Evolutionary conservation across 2,888 invertebrate species (phyloP), one percentile per base, ranked within the genome.

Genomic region (Erebia aethiops): DNA sequence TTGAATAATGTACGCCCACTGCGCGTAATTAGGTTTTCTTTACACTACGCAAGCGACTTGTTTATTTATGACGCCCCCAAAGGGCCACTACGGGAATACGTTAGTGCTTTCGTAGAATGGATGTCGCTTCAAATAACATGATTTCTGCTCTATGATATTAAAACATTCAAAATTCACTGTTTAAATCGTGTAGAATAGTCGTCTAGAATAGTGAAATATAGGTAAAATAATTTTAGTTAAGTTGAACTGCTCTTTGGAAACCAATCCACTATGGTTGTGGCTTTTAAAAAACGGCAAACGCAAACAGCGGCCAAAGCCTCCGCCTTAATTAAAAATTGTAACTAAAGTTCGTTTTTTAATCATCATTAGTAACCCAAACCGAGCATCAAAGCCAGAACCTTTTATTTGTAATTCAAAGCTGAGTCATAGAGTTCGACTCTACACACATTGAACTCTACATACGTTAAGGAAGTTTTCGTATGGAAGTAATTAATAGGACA

Each of bases 1-100:
- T 76, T 82, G 79, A 86, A 85, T 89, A 86, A 87, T 87, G 84
- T 70, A 85, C 79, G 80, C 78, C 77, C 76, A 76, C 75, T 72
- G 77, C 80, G 76, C 81, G 67, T 67, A 87, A 85, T 85, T 87
- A 86, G 85, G 84, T 81, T 82, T 84, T 83, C 82, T 84, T 82
- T 80, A 74, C 79, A 69, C 71, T 70, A 75, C 70, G 72, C 76
- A 76, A 77, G 77, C 75, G 76, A 73, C 70, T 75, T 75, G 72
- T 77, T 75, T 71, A 69, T 73, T 69, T 70, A 72, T 65, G 71
- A 58, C 70, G 71, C 74, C 76, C 75, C 77, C 63, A 69, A 74
- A 68, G 74, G 63, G 9, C 51, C 51, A 8, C 68, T 74, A 52
- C 16, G 64, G 52, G 64, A 64, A 64, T 64, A 64, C 64, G 52